Evolutionary conservation across 1,140 invertebrate genomes (phyloP).

Genomic region (Thaumetopoea pityocampa): DNA sequence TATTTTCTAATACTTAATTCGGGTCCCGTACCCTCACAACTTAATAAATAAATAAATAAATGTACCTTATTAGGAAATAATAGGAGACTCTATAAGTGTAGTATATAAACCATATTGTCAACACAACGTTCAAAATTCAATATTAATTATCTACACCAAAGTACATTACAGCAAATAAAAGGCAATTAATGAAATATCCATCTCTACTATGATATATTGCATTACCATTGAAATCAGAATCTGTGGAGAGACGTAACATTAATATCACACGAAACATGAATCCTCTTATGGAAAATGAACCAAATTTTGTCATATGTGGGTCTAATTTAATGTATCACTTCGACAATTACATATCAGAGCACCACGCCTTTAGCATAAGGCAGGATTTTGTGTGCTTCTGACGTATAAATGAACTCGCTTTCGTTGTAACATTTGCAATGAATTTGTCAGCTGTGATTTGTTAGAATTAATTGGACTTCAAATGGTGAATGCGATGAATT

Average conservation of each 20-base stretch:
- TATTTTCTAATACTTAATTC: no score
- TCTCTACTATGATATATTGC: conserved; percentile 4
- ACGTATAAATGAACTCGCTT: conserved; percentile 6
- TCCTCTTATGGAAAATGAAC: conserved; percentile 3
- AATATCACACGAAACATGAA: conserved; percentile 5
- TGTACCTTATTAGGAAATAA: no score
- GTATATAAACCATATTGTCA: neutral
- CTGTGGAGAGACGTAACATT: conserved; percentile 1
- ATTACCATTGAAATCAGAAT: conserved; percentile 16
- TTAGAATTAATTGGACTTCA: conserved; percentile 11
- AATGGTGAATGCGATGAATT: no score
- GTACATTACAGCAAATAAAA: conserved; percentile 11
- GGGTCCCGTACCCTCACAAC: no score
- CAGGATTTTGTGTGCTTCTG: conserved; percentile 5
- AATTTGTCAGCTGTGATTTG: conserved; percentile 12
- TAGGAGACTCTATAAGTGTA: conserved; percentile 3
- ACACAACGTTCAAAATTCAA: conserved; percentile 7
- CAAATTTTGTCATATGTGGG: conserved; percentile 1
- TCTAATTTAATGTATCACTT: conserved; percentile 8
- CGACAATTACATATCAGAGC: neutral
- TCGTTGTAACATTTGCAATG: conserved; percentile 16
- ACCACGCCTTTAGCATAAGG: conserved; percentile 5
- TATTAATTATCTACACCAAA: conserved; percentile 11
- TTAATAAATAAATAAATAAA: no score
- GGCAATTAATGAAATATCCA: conserved; percentile 6